Evolutionary conservation across 2,797 vertebrate species (phyloP), one percentile per base, ranked within the genome.

Genomic region (Tachyglossus aculeatus): DNA sequence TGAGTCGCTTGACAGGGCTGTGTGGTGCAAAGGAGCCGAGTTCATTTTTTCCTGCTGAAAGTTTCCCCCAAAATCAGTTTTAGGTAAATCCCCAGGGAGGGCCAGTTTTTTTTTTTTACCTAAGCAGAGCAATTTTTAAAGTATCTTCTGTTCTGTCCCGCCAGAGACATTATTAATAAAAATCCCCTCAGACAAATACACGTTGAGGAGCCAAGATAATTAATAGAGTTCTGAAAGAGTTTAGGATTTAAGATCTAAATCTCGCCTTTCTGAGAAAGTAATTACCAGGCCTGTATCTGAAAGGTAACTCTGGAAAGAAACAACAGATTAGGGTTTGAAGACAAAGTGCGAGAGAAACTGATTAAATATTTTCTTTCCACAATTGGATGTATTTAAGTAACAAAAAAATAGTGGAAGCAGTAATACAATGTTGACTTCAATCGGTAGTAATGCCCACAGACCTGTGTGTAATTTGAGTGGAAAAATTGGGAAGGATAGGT

Each of bases 121-220:
- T 78, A 53, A 32, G 43, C 58, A 64, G 39, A 71, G 5, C 72
- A 7, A 16, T 45, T 55, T 65, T 48, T 51, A 24, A 47, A 65
- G 6, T 56, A 47, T 16, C 10, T 4, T 65, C 47, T 52, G 22
- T 9, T 12, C 45, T n/a, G n/a, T n/a, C n/a, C n/a, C n/a, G n/a
- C n/a, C n/a, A n/a, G n/a, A n/a, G n/a, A n/a, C n/a, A 12, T 19
- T 41, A 55, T 19, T 50, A 56, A 32, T 18, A 37, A 14, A 59
- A 47, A 21, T 21, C 38, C 56, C 66, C 56, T 48, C 24, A 65
- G 53, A 19, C 3, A 19, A 60, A 33, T 34, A 9, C 48, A 65
- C 22, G 62, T 33, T 53, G 64, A 27, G 71, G 50, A 53, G 22
- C n/a, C 32, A 51, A 62, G 56, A 69, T 75, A 69, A 45, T 34